A percentile compares a stretch with the other conserved stretches of the same genome.
Evolutionary conservation across 2,888 invertebrate species (phyloP).

Genomic region (Carabus problematicus): DNA sequence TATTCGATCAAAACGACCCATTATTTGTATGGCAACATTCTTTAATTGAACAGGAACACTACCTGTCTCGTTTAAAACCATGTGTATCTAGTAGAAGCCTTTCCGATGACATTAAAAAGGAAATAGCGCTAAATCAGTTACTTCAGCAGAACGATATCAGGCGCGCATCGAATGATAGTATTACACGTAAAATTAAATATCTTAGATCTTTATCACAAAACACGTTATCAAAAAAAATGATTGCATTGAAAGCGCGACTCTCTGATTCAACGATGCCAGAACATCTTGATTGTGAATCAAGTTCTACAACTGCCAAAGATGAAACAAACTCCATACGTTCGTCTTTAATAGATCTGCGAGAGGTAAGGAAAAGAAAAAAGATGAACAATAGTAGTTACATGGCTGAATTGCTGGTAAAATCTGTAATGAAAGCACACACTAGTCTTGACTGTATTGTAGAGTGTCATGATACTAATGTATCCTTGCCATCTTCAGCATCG

Average conservation of each 20-base stretch:
- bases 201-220: conserved; percentile 68
- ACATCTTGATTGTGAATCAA: conserved; percentile 60
- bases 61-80: conserved; percentile 21
- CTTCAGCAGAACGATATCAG: conserved; percentile 69
- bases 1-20: conserved; percentile 2
- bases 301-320: conserved; percentile 57
- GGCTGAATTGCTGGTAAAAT: conserved; percentile 71
- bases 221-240: conserved; percentile 69
- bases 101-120: conserved; percentile 55
- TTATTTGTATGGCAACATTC: conserved; percentile 31
- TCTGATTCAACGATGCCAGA: conserved; percentile 63
- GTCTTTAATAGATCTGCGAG: conserved; percentile 57
- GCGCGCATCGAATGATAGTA: conserved; percentile 59
- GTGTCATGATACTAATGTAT: conserved; percentile 56
- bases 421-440: conserved; percentile 67
- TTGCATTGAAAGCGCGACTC: conserved; percentile 65
- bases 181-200: conserved; percentile 68
- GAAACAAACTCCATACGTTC: conserved; percentile 20
- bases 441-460: conserved; percentile 67
- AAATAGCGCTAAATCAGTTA: conserved; percentile 49
- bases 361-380: conserved; percentile 51
- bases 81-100: conserved; percentile 35
- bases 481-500: conserved; percentile 18
- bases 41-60: conserved; percentile 23
- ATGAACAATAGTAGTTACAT: conserved; percentile 64